Percentiles rank a stretch among this genome's conserved stretches.
phyloP scores from a whole-genome alignment of 2,888 invertebrate species.

The Meloe dianella region DNA sequence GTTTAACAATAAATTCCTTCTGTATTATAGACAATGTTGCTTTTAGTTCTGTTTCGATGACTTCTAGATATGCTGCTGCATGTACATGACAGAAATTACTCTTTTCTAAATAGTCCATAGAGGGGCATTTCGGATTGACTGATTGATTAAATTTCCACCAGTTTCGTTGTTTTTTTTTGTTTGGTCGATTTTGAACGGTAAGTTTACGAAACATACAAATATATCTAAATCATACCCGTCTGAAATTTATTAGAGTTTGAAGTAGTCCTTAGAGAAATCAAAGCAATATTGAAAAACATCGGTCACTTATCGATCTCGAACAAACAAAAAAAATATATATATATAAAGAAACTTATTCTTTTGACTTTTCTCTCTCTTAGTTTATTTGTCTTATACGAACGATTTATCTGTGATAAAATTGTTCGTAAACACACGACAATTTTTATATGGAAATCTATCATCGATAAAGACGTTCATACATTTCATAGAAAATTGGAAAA shows the following conservation, averaged over 20 bases:
- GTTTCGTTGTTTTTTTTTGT: neutral
- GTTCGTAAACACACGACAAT: slow-evolving; percentile 1
- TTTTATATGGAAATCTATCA: neutral
- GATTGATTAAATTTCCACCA: neutral
- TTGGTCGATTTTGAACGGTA: neutral
- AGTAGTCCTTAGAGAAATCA: slow-evolving; percentile 33
- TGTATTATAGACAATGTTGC: slow-evolving; percentile 18
- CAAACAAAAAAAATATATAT: too few species aligned
- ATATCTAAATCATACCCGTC: slow-evolving; percentile 28
- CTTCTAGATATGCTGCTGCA: slow-evolving; percentile 18
- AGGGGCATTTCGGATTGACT: neutral
- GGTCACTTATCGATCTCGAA: slow-evolving; percentile 21
- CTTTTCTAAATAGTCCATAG: neutral
- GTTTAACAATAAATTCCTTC: slow-evolving; percentile 48
- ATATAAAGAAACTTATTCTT: slow-evolving; percentile 8
- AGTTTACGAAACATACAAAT: slow-evolving; percentile 16
- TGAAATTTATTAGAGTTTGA: slow-evolving; percentile 30
- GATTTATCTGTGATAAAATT: neutral
- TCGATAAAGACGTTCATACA: neutral
- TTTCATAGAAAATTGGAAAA: neutral
- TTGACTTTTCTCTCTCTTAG: neutral
- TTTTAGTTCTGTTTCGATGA: slow-evolving; percentile 27
- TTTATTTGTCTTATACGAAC: neutral
- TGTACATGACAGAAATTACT: slow-evolving; percentile 25
- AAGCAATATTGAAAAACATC: slow-evolving; percentile 26